Evolutionary conservation across 2,113 vertebrate species (phyloP).

Genomic region (Monopterus albus): DNA sequence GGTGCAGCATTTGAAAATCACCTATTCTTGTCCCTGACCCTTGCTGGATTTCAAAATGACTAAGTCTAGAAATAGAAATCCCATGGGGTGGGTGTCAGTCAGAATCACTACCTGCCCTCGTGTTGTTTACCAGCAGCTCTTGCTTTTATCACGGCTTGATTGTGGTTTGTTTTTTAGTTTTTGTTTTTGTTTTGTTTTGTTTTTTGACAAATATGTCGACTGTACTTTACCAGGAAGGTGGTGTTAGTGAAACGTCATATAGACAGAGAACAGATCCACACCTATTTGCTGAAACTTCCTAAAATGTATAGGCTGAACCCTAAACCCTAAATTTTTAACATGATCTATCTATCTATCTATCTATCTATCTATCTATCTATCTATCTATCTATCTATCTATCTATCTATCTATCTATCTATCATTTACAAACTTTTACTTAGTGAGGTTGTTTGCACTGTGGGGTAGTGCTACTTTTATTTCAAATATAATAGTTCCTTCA

Average conservation of each 20-base stretch:
- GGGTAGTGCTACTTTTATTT: too few species aligned
- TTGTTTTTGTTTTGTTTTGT: neutral
- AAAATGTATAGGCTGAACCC: neutral
- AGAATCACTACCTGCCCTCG: constrained; percentile 31
- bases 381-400: constrained; percentile 18
- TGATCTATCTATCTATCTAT: constrained; percentile 20
- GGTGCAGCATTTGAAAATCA: constrained; percentile 26
- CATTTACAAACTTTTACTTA: too few species aligned
- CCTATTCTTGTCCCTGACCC: constrained; percentile 38
- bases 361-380: constrained; percentile 22
- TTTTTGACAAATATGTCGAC: constrained; percentile 25
- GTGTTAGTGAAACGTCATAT: constrained; percentile 35
- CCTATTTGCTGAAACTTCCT: too few species aligned
- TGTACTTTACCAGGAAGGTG: constrained; percentile 39
- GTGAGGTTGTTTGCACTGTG: too few species aligned
- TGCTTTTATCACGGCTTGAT: constrained; percentile 49
- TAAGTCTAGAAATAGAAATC: constrained; percentile 56
- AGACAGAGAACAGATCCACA: constrained; percentile 17
- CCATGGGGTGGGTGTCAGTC: constrained; percentile 47
- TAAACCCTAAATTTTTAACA: constrained; percentile 1
- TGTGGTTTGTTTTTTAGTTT: constrained; percentile 4
- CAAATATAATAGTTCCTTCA: too few species aligned
- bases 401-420: constrained; percentile 15
- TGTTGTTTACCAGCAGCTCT: constrained; percentile 32
- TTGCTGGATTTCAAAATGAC: constrained; percentile 47